Evolutionary conservation across 2,113 vertebrate species (phyloP), one percentile per base, ranked within the genome.

Genomic region (Lonchura striata): DNA sequence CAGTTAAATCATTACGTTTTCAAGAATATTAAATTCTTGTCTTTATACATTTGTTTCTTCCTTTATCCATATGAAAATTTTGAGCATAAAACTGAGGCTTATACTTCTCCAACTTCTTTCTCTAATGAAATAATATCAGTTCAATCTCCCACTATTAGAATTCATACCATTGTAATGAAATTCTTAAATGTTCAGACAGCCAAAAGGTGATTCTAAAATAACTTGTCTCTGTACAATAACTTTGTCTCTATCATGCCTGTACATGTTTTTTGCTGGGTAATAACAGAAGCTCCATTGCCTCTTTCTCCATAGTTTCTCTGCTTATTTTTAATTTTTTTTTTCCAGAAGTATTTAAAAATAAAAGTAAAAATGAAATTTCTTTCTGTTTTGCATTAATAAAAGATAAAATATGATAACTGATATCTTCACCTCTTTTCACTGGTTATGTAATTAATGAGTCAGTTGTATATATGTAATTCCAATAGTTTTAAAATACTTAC

Each of bases 271-370:
- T 63, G 9, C 9, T 87, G 22, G 3, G 5, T 54, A 41, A 15
- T 27, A 83, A 22, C 4, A 61, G 13, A 72, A 35, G 4, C 5
- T 57, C 21, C 42, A 41, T 12, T 57, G 6, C 2, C 3, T 76
- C 18, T 90, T 49, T 76, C 10, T 42, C 25, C 30, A 17, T 15
- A 25, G 9, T 24, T 63, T n/a, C 19, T 79, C 75, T 33, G 3
- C 2, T 39, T 15, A 3, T 8, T 42, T 46, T 11, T 3, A 15
- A 3, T 1, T 1, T 10, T 6, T 28, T 9, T 41, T 14, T 7
- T 2, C 8, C 7, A 2, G 15, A 54, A 54, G 6, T 80, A 65
- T 35, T 53, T 44, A 28, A 17, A 18, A 20, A 31, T 5, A 33
- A 6, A 82, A 44, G 8, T 7, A 11, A 35, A 50, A 13, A 35